Base-by-base conservation (phyloP, 2,113 vertebrate species). In the Neogobius melanostomus region DNA sequence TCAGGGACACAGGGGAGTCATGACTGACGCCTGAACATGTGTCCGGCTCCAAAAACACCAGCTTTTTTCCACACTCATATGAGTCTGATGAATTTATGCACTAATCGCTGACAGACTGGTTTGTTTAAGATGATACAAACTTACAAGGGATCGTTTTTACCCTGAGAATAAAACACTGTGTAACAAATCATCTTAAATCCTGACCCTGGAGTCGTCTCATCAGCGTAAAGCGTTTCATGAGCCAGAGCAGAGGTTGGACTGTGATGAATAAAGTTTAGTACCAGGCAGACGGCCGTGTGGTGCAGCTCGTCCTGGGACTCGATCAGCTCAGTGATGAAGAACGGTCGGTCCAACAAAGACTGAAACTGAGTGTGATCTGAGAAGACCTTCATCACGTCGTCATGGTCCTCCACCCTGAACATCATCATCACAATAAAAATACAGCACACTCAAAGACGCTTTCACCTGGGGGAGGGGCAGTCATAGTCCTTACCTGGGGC, bases 331-430 rank as follows among this genome's bases (percentile, higher is more conserved):
- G 88, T 80, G 80, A 96, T 87, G 64, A 91, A 89, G 90, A 90
- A 93, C 0, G 94, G 91, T 0, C 84, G 90, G 0, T 91, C 89
- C 0, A 28, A 83, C 65, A 80, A 68, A 28, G 80, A 90, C 76
- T 92, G 79, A 9, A 80, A 61, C 17, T 82, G 85, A n/a, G 76
- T 90, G 49, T 94, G 89, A 64, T 52, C 81, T 5, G 83, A 62
- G 81, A 95, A 92, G 17, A 98, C 76, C 11, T 76, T 71, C 79
- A 91, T 79, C 62, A 99, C 89, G 77, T 96, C 94, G 10, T 96
- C 94, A 2, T 94, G 90, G 79, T 99, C 98, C 82, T 96, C 94
- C 12, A 95, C 84, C 86, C 98, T 99, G 86, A 11, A 10, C 17
- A 56, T 5, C 17, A 28, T 11, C 53, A 56, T 7, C 6, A 52